Percentiles rank a stretch among this genome's conserved stretches.
These are phyloP conservation scores for Pseudobourletiella spinata DNA, from an alignment of 1,140 invertebrate genomes.

Conservation along the genomic window DNA sequence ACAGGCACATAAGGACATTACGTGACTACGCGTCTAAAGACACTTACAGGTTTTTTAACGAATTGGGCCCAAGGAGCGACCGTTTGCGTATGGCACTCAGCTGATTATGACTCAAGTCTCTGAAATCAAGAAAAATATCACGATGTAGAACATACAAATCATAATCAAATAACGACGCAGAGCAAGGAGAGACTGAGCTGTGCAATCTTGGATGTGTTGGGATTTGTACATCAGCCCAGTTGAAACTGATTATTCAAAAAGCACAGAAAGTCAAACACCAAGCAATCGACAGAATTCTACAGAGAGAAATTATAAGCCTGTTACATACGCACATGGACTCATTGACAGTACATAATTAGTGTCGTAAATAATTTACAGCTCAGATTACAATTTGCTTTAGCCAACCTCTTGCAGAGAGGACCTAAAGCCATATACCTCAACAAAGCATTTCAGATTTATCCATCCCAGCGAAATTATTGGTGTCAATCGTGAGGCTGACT, in stretches of 20 bases:
- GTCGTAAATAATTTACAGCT: too few relatives aligned
- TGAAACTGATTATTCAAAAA: neutral
- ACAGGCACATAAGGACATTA: neutral
- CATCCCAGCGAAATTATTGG: too few relatives aligned
- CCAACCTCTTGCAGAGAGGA: too few relatives aligned
- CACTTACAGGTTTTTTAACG: slow-evolving; percentile 68
- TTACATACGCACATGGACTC: too few relatives aligned
- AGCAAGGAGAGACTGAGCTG: neutral
- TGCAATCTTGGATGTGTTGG: neutral
- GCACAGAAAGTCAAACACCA: neutral
- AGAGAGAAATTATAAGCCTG: too few relatives aligned
- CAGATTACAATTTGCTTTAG: too few relatives aligned
- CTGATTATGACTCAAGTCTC: slow-evolving; percentile 88
- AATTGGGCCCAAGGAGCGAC: slow-evolving; percentile 70
- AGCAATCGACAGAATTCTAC: neutral
- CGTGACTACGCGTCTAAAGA: neutral
- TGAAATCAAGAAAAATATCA: slow-evolving; percentile 46
- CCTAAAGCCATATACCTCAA: too few relatives aligned
- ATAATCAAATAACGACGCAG: too few relatives aligned
- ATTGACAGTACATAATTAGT: too few relatives aligned
- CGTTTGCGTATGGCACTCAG: slow-evolving; percentile 78
- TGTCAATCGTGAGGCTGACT: too few relatives aligned
- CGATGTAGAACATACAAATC: too few relatives aligned
- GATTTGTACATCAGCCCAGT: neutral
- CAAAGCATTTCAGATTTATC: too few relatives aligned